phyloP scores from a whole-genome alignment of 2,888 invertebrate species.

The Clistopyga incitator region DNA sequence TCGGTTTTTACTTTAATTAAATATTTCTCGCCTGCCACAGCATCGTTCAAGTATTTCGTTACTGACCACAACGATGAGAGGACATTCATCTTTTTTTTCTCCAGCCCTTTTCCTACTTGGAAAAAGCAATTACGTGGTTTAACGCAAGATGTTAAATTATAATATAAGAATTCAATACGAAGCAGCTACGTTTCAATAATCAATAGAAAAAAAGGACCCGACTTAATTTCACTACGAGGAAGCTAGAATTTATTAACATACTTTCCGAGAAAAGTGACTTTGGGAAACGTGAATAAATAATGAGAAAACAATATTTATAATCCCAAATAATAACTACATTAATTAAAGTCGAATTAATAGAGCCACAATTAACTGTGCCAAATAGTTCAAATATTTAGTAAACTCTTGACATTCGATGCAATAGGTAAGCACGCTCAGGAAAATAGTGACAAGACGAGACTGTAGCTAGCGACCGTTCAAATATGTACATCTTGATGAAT shows the following conservation, averaged over 20 bases:
- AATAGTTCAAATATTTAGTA: background rate
- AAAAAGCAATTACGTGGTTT: slow-evolving; percentile 31
- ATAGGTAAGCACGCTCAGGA: background rate
- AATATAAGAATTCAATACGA: background rate
- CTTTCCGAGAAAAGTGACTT: too few species aligned
- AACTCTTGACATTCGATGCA: background rate
- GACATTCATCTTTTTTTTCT: slow-evolving; percentile 21
- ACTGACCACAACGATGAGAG: slow-evolving; percentile 47
- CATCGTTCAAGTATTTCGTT: slow-evolving; percentile 65
- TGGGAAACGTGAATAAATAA: too few species aligned
- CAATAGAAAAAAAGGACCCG: background rate
- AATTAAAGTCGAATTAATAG: background rate
- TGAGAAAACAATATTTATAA: background rate
- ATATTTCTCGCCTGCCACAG: slow-evolving; percentile 76
- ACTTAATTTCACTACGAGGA: background rate
- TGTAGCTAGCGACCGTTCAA: slow-evolving; percentile 27
- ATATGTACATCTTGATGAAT: slow-evolving; percentile 76
- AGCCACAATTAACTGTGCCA: background rate
- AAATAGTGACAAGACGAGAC: slow-evolving; percentile 32
- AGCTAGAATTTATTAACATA: too few species aligned
- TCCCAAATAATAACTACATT: background rate
- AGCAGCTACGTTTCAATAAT: background rate
- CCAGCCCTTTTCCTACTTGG: slow-evolving; percentile 1
- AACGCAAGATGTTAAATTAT: background rate
- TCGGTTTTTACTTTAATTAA: slow-evolving; percentile 83